Conservation (phyloP, 1,140 invertebrate genomes). For the Drosophila gunungcola region DNA sequence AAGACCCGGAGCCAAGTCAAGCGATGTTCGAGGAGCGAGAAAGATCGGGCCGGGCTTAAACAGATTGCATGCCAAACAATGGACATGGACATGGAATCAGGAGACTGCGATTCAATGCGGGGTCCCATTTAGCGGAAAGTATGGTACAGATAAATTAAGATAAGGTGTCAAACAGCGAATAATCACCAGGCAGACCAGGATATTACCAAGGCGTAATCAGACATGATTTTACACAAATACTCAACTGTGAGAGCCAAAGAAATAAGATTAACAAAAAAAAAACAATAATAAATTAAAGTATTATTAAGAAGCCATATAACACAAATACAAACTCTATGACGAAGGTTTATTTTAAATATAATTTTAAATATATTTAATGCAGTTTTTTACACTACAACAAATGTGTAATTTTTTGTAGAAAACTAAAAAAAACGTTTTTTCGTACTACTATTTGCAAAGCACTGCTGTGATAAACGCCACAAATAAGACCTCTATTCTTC, state of each 20-base stretch:
- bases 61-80: constrained; percentile 63
- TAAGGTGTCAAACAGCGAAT: constrained; percentile 11
- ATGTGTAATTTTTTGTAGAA: too few relatives aligned
- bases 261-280: background rate
- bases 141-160: constrained; percentile 38
- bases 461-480: too few relatives aligned
- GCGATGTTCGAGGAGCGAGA: constrained; percentile 32
- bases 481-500: too few relatives aligned
- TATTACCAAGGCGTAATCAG: background rate
- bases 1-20: constrained; percentile 35
- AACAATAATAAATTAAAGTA: too few relatives aligned
- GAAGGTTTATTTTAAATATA: too few relatives aligned
- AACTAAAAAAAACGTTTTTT: too few relatives aligned
- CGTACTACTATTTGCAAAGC: too few relatives aligned
- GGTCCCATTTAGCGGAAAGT: constrained; percentile 30
- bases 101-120: constrained; percentile 17
- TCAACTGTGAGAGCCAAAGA: background rate
- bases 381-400: too few relatives aligned
- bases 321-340: too few relatives aligned
- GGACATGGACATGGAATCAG: constrained; percentile 48
- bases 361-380: too few relatives aligned
- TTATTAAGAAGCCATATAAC: too few relatives aligned
- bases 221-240: background rate
- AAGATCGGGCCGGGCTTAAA: constrained; percentile 34
- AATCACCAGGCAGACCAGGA: constrained; percentile 7